These are phyloP conservation scores for Pimephales promelas DNA, from an alignment of 2,113 vertebrate genomes.

Conservation along the genomic window DNA sequence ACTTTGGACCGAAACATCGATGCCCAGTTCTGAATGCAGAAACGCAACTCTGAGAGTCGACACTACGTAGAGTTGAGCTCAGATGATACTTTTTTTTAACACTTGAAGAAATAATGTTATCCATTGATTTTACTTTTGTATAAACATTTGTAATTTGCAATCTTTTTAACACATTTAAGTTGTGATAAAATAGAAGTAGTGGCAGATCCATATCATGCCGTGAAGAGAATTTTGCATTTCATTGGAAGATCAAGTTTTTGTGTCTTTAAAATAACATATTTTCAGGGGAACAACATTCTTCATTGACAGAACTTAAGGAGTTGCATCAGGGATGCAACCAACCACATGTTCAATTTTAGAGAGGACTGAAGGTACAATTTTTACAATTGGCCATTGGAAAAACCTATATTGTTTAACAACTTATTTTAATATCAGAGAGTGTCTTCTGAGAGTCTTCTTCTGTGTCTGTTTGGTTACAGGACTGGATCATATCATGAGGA, in stretches of 20 bases:
- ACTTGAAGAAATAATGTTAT: neutral
- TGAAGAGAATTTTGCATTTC: neutral
- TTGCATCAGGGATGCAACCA: too few relatives aligned
- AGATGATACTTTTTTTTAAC: neutral
- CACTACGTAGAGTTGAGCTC: neutral
- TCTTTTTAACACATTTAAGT: neutral
- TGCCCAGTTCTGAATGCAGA: constrained; percentile 55
- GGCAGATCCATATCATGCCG: neutral
- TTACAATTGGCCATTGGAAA: neutral
- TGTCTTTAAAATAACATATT: too few relatives aligned
- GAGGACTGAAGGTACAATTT: neutral
- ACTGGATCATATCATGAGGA: too few relatives aligned
- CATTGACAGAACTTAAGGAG: too few relatives aligned
- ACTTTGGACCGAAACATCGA: constrained; percentile 62
- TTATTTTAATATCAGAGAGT: too few relatives aligned
- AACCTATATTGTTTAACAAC: neutral
- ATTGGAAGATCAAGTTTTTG: too few relatives aligned
- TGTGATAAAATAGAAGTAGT: neutral
- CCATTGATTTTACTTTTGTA: neutral
- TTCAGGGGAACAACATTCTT: too few relatives aligned
- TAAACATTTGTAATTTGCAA: too few relatives aligned
- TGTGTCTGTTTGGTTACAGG: too few relatives aligned
- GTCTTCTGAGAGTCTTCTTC: too few relatives aligned
- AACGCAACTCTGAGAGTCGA: constrained; percentile 54
- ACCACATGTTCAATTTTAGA: too few relatives aligned